A percentile compares a stretch with the other conserved stretches of the same genome.
phyloP scores from a whole-genome alignment of 2,113 vertebrate species.

The Vulpes vulpes region DNA sequence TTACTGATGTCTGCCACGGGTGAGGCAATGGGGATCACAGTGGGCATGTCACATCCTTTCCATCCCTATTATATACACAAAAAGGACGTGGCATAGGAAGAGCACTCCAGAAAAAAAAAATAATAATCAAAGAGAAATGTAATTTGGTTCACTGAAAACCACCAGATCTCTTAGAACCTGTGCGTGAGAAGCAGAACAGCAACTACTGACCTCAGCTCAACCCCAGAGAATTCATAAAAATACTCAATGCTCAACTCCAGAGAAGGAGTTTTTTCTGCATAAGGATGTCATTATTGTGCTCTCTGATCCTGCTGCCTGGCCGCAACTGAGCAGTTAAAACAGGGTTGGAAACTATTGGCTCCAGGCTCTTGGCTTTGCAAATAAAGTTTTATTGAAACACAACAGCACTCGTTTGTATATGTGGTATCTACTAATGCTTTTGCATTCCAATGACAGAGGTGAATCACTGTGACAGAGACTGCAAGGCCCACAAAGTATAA shows the following conservation, averaged over 20 bases:
- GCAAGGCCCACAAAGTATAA: background rate
- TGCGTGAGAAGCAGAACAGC: background rate
- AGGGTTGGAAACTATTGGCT: background rate
- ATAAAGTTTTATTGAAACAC: background rate
- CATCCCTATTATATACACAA: background rate
- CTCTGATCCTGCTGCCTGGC: background rate
- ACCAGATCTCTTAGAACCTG: background rate
- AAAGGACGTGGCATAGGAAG: background rate
- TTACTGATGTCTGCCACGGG: constrained; percentile 55
- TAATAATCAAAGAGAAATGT: background rate
- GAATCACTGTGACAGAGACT: background rate
- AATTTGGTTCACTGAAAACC: background rate
- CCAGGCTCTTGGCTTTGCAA: background rate
- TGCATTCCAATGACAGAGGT: rapidly evolving
- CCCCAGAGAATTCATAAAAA: background rate
- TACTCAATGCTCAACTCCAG: background rate
- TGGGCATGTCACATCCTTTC: rapidly evolving
- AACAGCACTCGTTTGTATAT: too few relatives aligned
- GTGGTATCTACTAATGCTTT: background rate
- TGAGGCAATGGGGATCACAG: background rate
- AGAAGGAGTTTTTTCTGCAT: background rate
- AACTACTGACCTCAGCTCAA: background rate
- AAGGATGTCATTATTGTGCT: background rate
- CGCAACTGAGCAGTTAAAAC: background rate
- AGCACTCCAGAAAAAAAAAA: background rate